Evolutionary conservation across 2,888 invertebrate genomes (phyloP).

Genomic region (Athalia circularis): DNA sequence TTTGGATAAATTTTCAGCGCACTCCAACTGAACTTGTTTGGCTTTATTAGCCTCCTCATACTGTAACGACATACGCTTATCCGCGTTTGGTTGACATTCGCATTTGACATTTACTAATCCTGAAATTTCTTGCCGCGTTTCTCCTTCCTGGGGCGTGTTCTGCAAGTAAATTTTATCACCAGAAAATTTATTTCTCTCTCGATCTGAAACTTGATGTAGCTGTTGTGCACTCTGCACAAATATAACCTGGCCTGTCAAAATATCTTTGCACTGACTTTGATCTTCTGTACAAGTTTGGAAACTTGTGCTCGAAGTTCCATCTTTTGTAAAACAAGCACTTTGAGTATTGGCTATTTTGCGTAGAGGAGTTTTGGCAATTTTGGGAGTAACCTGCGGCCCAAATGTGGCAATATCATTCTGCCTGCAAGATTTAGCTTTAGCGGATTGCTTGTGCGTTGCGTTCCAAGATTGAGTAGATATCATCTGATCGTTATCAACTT

Average conservation of each 20-base stretch:
- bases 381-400: not conserved
- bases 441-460: slow-evolving; percentile 42
- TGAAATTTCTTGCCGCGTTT: not conserved
- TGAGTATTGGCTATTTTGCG: slow-evolving; percentile 44
- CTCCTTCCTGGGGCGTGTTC: not conserved
- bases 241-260: slow-evolving; percentile 58
- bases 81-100: not conserved
- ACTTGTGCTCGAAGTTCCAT: not conserved
- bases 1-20: slow-evolving; percentile 17
- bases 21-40: not conserved
- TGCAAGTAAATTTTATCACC: slow-evolving; percentile 15
- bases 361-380: slow-evolving; percentile 36
- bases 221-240: slow-evolving; percentile 46
- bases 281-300: slow-evolving; percentile 52
- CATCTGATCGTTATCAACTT: slow-evolving; percentile 52
- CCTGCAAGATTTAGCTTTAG: not conserved
- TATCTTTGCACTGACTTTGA: slow-evolving; percentile 55
- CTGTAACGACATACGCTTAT: not conserved
- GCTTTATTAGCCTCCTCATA: not conserved
- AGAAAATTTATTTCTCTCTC: slow-evolving; percentile 33
- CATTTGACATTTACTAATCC: slow-evolving; percentile 16
- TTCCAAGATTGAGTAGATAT: slow-evolving; percentile 61
- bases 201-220: slow-evolving; percentile 8
- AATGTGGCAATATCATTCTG: not conserved
- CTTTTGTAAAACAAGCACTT: slow-evolving; percentile 2